Percentiles rank a stretch among this genome's conserved stretches.
Conservation (phyloP, 2,888 invertebrate genomes). For the Eurytoma adleriae region DNA sequence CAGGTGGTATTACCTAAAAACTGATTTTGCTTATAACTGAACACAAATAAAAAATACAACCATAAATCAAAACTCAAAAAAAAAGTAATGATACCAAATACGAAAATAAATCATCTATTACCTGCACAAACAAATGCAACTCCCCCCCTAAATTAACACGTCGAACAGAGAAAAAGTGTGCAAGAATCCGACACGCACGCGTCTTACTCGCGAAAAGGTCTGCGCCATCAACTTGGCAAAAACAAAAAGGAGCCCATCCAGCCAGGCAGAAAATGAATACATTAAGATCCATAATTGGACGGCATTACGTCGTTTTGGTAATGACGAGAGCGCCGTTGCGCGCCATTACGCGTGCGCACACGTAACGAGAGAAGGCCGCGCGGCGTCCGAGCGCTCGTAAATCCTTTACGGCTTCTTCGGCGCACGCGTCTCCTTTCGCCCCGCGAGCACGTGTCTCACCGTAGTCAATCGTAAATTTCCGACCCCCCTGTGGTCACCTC, state of each 20-base stretch:
- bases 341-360: neutral
- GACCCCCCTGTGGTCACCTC: neutral
- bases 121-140: too few relatives aligned
- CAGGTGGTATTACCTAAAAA: too few relatives aligned
- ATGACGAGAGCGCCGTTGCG: conserved; percentile 1
- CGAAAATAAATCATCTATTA: too few relatives aligned
- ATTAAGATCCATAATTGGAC: conserved; percentile 31
- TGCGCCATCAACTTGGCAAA: neutral
- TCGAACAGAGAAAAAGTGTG: neutral
- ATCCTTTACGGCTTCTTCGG: conserved; percentile 26
- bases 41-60: too few relatives aligned
- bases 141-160: too few relatives aligned
- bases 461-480: conserved; percentile 9
- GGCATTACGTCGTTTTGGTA: neutral
- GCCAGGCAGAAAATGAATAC: neutral
- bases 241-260: neutral
- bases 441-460: conserved; percentile 4
- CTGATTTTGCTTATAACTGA: too few relatives aligned
- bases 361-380: neutral
- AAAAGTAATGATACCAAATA: too few relatives aligned
- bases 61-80: too few relatives aligned
- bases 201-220: neutral
- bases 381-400: conserved; percentile 9
- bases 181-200: neutral
- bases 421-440: conserved; percentile 10